Evolutionary conservation across 2,113 vertebrate genomes (phyloP).

Genomic region (Pterocles burchelli): DNA sequence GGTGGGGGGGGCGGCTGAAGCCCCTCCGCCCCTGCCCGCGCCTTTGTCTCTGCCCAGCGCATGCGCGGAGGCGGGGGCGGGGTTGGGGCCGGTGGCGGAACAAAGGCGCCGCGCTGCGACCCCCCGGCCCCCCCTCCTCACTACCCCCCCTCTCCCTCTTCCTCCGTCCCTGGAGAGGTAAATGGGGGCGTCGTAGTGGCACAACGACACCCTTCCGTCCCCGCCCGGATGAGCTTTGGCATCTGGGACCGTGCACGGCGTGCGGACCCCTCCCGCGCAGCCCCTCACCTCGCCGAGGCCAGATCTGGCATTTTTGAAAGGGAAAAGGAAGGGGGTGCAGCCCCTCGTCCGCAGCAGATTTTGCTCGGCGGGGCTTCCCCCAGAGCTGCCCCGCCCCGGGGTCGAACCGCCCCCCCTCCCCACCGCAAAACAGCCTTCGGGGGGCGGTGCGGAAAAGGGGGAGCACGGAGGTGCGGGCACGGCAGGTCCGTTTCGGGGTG

Average conservation of each 20-base stretch:
- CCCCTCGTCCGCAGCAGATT: neutral
- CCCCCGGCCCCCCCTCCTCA: neutral
- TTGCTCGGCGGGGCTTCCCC: neutral
- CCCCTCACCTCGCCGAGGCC: neutral
- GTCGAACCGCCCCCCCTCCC: neutral
- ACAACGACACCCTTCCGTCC: neutral
- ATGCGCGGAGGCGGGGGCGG: conserved; percentile 64
- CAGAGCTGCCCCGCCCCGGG: neutral
- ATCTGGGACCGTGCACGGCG: neutral
- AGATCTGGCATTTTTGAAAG: neutral
- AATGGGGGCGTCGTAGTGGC: neutral
- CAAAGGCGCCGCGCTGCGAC: neutral
- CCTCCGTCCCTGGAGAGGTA: neutral
- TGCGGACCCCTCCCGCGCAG: neutral
- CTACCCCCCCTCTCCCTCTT: accelerated
- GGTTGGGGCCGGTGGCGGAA: neutral
- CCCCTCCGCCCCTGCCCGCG: conserved; percentile 72
- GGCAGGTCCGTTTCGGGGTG: neutral
- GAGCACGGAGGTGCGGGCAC: neutral
- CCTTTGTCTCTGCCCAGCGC: conserved; percentile 80
- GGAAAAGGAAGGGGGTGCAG: neutral
- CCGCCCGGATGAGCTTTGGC: neutral
- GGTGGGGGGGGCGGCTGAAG: conserved; percentile 60
- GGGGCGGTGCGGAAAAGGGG: neutral
- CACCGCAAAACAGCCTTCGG: neutral